A percentile compares a stretch with the other conserved stretches of the same genome.
Conservation (phyloP, 1,140 invertebrate genomes). For the Wasmannia auropunctata region DNA sequence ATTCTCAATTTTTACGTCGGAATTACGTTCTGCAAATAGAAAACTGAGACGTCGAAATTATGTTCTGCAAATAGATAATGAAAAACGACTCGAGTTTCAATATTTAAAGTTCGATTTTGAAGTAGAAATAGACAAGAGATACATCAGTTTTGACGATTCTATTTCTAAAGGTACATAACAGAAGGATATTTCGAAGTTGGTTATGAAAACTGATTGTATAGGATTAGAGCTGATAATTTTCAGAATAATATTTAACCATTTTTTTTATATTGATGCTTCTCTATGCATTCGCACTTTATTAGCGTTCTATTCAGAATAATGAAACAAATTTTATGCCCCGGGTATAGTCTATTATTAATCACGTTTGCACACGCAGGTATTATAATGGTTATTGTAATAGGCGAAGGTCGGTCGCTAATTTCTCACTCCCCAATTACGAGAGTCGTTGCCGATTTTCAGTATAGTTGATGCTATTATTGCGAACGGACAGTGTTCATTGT, state of each 20-base stretch:
- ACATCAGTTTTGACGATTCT: not conserved
- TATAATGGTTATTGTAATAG: not conserved
- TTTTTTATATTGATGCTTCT: not conserved
- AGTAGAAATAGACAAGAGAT: not conserved
- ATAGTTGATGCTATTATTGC: not conserved
- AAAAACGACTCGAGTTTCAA: not conserved
- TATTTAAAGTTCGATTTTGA: not conserved
- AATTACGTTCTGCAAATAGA: not conserved
- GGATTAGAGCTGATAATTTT: not conserved
- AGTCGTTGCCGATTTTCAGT: slow-evolving; percentile 1
- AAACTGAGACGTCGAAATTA: not conserved
- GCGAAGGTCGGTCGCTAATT: slow-evolving; percentile 19
- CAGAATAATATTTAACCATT: not conserved
- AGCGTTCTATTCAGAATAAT: not conserved
- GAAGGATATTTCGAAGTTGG: not conserved
- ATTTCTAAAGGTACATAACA: not conserved
- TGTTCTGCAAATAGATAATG: not conserved
- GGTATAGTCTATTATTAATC: not conserved
- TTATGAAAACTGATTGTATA: not conserved
- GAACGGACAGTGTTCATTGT: not conserved
- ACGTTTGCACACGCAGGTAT: not conserved
- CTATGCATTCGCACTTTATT: not conserved
- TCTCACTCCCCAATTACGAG: not conserved
- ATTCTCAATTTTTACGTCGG: not conserved
- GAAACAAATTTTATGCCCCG: slow-evolving; percentile 18